These are phyloP conservation scores for Myotis davidii DNA, from an alignment of 2,113 vertebrate genomes.

Conservation along the genomic window DNA sequence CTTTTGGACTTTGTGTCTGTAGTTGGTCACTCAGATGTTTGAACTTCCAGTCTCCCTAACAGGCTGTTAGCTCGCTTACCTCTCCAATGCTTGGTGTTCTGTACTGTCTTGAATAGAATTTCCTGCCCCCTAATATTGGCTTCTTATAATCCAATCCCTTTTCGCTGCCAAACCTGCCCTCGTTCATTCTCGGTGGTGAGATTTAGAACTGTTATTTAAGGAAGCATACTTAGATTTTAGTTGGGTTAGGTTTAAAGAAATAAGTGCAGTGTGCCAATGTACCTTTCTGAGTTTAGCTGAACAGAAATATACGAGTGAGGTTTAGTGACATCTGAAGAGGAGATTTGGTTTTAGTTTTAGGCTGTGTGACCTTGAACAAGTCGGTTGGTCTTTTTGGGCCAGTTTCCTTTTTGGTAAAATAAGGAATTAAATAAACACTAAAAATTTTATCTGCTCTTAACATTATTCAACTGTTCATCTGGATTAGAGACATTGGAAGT, in stretches of 20 bases:
- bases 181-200: background rate
- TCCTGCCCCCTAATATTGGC: background rate
- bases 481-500: background rate
- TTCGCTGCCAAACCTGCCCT: background rate
- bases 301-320: background rate
- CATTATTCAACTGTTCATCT: background rate
- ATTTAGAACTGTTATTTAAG: background rate
- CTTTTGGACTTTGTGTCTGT: slow-evolving; percentile 73
- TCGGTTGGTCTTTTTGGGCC: background rate
- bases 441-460: background rate
- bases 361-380: slow-evolving; percentile 1
- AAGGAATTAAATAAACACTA: background rate
- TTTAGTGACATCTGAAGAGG: slow-evolving; percentile 39
- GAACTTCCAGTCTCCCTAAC: background rate
- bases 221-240: slow-evolving; percentile 41
- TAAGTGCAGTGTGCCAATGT: background rate
- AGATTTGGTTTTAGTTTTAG: slow-evolving; percentile 28
- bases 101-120: background rate
- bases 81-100: background rate
- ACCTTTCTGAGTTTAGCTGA: background rate
- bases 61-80: background rate
- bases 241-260: slow-evolving; percentile 52
- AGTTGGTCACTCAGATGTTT: slow-evolving; percentile 51
- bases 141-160: slow-evolving; percentile 29
- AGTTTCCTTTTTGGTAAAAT: slow-evolving; percentile 39